A percentile compares a stretch with the other conserved stretches of the same genome.
Conservation (phyloP, 2,113 vertebrate species). For the Phyllostomus discolor region DNA sequence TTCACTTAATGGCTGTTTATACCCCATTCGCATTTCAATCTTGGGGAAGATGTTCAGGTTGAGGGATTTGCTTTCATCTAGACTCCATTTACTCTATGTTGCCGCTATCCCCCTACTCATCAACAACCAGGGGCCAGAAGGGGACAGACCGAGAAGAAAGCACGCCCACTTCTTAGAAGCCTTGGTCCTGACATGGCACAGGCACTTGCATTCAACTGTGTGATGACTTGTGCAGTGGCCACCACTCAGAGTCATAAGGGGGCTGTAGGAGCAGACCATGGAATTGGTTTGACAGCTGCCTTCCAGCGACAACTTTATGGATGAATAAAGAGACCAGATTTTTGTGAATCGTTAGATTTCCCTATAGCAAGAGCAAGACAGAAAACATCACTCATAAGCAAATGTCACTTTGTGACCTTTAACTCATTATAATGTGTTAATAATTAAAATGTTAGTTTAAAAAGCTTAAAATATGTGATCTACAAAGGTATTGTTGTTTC, state of each 20-base stretch:
- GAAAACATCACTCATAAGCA: neutral
- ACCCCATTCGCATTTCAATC: neutral
- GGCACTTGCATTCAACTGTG: neutral
- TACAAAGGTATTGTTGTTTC: neutral
- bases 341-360: neutral
- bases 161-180: neutral
- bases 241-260: neutral
- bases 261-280: neutral
- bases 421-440: neutral
- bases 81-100: neutral
- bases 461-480: neutral
- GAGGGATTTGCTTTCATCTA: neutral
- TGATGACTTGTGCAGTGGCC: neutral
- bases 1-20: neutral
- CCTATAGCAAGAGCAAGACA: neutral
- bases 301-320: neutral
- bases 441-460: neutral
- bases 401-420: neutral
- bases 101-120: rapidly evolving
- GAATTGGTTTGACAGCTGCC: neutral
- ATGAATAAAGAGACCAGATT: neutral
- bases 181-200: neutral
- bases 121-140: neutral
- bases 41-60: neutral
- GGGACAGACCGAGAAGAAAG: neutral